A percentile compares a stretch with the other conserved stretches of the same genome.
These are phyloP conservation scores for Axis porcinus DNA, from an alignment of 2,113 vertebrate genomes.

Conservation along the genomic window DNA sequence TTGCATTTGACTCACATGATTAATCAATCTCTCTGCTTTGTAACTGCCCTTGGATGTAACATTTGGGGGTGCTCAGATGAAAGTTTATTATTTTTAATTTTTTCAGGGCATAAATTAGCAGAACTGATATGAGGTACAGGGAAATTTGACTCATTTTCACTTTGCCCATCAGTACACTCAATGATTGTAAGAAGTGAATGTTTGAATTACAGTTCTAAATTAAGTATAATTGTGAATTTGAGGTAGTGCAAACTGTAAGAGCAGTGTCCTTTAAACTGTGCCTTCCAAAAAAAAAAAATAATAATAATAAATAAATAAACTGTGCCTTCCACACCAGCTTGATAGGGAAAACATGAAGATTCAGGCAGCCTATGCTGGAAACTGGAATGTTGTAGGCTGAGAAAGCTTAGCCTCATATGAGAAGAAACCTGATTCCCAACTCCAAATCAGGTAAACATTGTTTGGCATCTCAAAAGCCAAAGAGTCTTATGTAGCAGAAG, in stretches of 20 bases:
- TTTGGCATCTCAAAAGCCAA: neutral
- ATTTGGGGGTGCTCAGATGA: neutral
- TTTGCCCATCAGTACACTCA: neutral
- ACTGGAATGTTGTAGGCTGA: neutral
- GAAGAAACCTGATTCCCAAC: neutral
- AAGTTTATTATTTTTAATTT: conserved; percentile 24
- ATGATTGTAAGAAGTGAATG: neutral
- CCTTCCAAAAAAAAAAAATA: neutral
- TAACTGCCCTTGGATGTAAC: neutral
- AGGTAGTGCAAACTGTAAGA: neutral
- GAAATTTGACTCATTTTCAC: conserved; percentile 3
- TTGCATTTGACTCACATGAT: conserved; percentile 20
- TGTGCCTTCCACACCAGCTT: neutral
- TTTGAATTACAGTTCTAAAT: neutral
- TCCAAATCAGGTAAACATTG: neutral
- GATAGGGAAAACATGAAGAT: neutral
- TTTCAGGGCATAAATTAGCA: neutral
- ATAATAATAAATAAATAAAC: neutral
- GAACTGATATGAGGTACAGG: neutral
- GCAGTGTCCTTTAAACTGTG: neutral
- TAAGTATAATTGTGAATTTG: neutral
- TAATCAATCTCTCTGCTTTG: neutral
- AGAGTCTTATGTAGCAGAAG: neutral
- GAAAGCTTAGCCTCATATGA: neutral
- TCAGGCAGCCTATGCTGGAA: neutral